phyloP scores from a whole-genome alignment of 2,888 invertebrate species.

The Polydrusus cervinus region DNA sequence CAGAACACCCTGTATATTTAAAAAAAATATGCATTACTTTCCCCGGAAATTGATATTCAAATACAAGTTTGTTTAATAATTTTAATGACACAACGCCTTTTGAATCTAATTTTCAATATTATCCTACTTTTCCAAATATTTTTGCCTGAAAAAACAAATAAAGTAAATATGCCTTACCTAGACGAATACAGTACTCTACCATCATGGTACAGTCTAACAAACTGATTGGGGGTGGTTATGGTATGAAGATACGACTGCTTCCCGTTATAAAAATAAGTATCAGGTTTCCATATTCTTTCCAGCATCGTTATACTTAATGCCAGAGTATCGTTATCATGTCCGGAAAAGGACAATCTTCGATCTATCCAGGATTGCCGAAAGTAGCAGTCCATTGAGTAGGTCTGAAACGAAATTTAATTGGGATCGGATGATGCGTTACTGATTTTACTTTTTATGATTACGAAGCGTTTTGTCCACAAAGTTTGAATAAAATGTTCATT shows the following conservation, averaged over 20 bases:
- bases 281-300: constrained; percentile 96
- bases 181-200: constrained; percentile 92
- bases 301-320: constrained; percentile 94
- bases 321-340: constrained; percentile 85
- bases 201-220: constrained; percentile 90
- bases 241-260: constrained; percentile 88
- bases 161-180: constrained; percentile 43
- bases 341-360: constrained; percentile 87
- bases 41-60: no score
- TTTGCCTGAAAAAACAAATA: no score
- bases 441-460: no score
- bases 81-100: no score
- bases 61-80: no score
- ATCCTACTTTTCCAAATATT: no score
- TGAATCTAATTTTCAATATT: no score
- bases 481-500: no score
- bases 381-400: constrained; percentile 96
- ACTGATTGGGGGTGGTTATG: constrained; percentile 94
- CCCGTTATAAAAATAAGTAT: constrained; percentile 90
- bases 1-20: no score
- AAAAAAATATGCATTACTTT: no score
- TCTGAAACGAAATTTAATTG: constrained; percentile 72
- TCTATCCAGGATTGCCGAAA: constrained; percentile 96
- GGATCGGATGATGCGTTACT: no score
- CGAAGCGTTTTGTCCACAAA: no score